Percentiles rank a stretch among this genome's conserved stretches.
Evolutionary conservation across 2,113 vertebrate species (phyloP).

Genomic region (Etheostoma cragini): DNA sequence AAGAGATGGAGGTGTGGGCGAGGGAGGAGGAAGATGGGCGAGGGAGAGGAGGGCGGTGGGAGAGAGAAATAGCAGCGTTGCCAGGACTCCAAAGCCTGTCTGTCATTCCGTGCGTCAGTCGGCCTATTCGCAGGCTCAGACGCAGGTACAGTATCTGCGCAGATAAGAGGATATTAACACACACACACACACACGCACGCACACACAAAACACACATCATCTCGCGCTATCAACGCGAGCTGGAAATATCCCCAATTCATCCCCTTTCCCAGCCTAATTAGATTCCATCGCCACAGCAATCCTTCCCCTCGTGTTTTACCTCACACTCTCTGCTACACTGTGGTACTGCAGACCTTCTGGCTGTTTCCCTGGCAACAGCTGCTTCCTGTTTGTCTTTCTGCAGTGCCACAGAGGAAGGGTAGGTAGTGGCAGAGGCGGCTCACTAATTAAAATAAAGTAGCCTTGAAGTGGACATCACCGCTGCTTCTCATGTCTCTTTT

Average conservation of each 20-base stretch:
- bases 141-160: constrained; percentile 76
- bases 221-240: constrained; percentile 44
- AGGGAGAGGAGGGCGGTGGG: constrained; percentile 28
- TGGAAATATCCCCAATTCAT: constrained; percentile 71
- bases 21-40: constrained; percentile 32
- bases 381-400: constrained; percentile 84
- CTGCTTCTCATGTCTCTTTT: too few species aligned
- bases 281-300: constrained; percentile 71
- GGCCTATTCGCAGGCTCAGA: constrained; percentile 81
- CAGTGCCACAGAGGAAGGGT: constrained; percentile 67
- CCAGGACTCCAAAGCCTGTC: constrained; percentile 79
- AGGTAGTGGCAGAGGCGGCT: constrained; percentile 2
- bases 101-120: constrained; percentile 85
- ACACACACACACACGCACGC: constrained; percentile 7
- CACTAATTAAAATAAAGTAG: constrained; percentile 41
- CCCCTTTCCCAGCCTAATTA: constrained; percentile 76
- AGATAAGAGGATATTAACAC: constrained; percentile 60
- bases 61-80: constrained; percentile 72
- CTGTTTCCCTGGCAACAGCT: constrained; percentile 85
- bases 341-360: constrained; percentile 65
- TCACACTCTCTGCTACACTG: constrained; percentile 69
- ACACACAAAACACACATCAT: constrained; percentile 39
- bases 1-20: constrained; percentile 62
- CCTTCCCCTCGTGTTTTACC: constrained; percentile 64
- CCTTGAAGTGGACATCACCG: constrained; percentile 31